phyloP scores from a whole-genome alignment of 2,797 vertebrate genomes.

The Pipistrellus pipistrellus region DNA sequence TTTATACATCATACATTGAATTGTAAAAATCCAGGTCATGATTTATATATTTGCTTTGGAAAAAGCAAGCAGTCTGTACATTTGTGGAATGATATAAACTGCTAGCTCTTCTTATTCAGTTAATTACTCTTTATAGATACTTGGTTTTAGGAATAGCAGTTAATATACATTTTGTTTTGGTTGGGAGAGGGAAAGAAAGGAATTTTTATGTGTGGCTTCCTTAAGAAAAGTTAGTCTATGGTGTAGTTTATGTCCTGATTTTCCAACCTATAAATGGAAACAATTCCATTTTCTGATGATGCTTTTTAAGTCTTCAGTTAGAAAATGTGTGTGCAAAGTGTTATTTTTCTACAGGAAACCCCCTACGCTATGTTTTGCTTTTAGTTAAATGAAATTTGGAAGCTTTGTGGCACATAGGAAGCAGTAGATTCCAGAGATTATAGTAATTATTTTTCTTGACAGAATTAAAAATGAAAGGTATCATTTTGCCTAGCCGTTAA shows the following conservation, averaged over 20 bases:
- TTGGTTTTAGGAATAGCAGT: not conserved
- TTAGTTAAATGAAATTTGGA: not conserved
- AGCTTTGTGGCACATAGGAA: not conserved
- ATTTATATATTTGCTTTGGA: slow-evolving; percentile 3
- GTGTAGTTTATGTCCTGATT: not conserved
- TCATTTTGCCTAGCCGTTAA: not conserved
- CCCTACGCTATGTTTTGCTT: not conserved
- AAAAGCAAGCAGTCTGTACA: not conserved
- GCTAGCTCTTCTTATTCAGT: not conserved
- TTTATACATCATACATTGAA: not conserved
- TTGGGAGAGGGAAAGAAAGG: not conserved
- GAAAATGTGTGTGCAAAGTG: not conserved
- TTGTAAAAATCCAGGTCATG: not conserved
- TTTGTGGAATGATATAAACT: not conserved
- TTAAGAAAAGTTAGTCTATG: not conserved
- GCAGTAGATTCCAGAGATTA: not conserved
- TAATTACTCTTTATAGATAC: not conserved
- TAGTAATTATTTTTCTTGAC: not conserved
- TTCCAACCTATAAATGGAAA: not conserved
- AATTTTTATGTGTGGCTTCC: not conserved
- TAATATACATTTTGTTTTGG: not conserved
- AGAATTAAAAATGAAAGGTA: not conserved
- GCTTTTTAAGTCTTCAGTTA: not conserved
- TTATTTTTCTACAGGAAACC: not conserved
- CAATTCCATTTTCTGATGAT: not conserved